These are phyloP conservation scores for Castor canadensis DNA, from an alignment of 2,113 vertebrate genomes.

Conservation along the genomic window DNA sequence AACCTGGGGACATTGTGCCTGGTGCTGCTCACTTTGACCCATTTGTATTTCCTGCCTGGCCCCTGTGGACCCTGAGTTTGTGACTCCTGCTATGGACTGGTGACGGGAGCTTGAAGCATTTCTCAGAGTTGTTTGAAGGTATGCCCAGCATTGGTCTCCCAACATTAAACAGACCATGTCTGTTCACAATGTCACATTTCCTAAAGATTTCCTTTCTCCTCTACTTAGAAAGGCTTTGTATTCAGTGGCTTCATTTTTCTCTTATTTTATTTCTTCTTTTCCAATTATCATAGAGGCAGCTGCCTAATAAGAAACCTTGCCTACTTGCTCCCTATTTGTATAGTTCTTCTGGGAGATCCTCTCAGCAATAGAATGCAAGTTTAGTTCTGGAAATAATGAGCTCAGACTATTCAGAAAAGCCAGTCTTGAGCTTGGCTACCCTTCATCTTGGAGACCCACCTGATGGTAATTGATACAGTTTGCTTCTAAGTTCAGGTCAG, in stretches of 20 bases:
- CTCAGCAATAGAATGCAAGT: background rate
- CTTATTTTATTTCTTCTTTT: background rate
- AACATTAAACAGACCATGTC: background rate
- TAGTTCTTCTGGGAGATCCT: background rate
- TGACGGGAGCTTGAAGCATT: background rate
- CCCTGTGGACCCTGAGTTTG: background rate
- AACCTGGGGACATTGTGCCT: too few species aligned
- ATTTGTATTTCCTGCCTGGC: background rate
- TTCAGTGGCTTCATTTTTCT: background rate
- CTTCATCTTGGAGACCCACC: background rate
- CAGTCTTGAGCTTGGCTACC: background rate
- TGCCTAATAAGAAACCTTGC: background rate
- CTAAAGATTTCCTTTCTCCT: background rate
- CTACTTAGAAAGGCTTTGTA: background rate
- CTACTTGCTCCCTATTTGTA: background rate
- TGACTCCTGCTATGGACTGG: background rate
- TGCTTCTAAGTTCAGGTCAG: background rate
- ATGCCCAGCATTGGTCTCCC: background rate
- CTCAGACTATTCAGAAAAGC: background rate
- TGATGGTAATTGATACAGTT: background rate
- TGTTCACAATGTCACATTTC: background rate
- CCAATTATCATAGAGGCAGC: background rate
- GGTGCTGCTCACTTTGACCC: background rate
- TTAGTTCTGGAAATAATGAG: background rate
- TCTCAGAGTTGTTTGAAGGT: background rate